Evolutionary conservation across 2,888 invertebrate species (phyloP).

Genomic region (Phengaris alcon): DNA sequence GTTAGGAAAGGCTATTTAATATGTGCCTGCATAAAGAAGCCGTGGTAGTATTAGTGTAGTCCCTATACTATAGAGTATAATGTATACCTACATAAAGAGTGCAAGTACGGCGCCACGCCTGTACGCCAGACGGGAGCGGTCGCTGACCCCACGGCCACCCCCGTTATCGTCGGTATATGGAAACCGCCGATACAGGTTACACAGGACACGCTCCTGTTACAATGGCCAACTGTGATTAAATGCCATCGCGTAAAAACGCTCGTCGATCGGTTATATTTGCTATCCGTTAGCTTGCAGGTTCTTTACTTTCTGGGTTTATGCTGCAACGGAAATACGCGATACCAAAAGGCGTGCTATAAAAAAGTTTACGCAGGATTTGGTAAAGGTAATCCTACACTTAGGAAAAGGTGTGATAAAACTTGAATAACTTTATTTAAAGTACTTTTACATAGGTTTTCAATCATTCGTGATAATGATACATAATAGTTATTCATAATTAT

Average conservation of each 20-base stretch:
- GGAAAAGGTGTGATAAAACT: no score
- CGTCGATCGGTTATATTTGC: not conserved
- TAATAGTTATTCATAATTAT: no score
- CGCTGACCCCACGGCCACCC: slow-evolving; percentile 64
- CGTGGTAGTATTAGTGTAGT: no score
- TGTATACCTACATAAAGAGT: not conserved
- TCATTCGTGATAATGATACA: no score
- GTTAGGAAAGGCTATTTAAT: no score
- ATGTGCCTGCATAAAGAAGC: no score
- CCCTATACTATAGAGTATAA: no score
- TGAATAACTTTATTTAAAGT: no score
- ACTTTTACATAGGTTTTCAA: no score
- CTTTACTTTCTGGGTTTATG: not conserved
- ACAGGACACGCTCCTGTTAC: slow-evolving; percentile 38
- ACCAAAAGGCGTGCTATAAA: not conserved
- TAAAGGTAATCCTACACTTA: not conserved
- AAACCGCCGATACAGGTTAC: slow-evolving; percentile 60
- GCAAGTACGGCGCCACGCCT: slow-evolving; percentile 43
- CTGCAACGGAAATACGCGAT: not conserved
- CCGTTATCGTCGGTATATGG: slow-evolving; percentile 74
- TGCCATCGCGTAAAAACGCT: slow-evolving; percentile 11
- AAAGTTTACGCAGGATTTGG: not conserved
- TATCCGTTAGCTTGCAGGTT: not conserved
- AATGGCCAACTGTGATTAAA: slow-evolving; percentile 27
- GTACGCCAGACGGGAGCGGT: slow-evolving; percentile 57